Evolutionary conservation across 2,797 vertebrate species (phyloP), one percentile per base, ranked within the genome.

Genomic region (Chromobotia macracanthus): DNA sequence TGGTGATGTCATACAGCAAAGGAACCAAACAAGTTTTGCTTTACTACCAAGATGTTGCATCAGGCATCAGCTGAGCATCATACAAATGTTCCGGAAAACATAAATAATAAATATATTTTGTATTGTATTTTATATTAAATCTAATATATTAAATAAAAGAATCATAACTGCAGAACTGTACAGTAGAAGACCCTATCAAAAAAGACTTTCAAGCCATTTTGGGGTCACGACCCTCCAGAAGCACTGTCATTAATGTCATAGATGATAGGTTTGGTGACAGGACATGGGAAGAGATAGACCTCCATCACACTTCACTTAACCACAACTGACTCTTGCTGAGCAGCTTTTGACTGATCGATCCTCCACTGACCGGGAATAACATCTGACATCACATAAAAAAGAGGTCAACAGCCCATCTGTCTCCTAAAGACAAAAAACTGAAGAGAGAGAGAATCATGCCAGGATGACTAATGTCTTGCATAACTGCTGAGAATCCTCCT

Each of bases 401-500:
- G 35, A 80, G 44, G 72, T 76, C 69, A 72, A 19, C 65, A 76
- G 61, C 48, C 48, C 46, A 8, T 70, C 77, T 31, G 35, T 82
- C 75, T 77, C 55, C 38, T 51, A 72, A 2, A 51, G 63, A 55
- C 12, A 31, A 66, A 53, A 21, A 64, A 66, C 64, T 58, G 46
- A 73, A 28, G 50, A 83, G 44, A 71, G 63, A 66, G 28, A 74
- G 65, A 51, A 15, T 91, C 87, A 91, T 72, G 67, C 75, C 63
- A 61, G 11, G 84, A 88, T 93, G 91, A 93, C 88, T 92, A 91
- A 92, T 72, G 3, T 80, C 86, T 93, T 91, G 88, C 89, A 91
- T 93, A 93, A 93, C 79, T 72, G 72, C 80, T 50, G 85, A 89
- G 87, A 89, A 90, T 88, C 78, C 89, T 88, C 86, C 86, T 71